phyloP scores from a whole-genome alignment of 2,113 vertebrate genomes.

The Marmota flaviventris region DNA sequence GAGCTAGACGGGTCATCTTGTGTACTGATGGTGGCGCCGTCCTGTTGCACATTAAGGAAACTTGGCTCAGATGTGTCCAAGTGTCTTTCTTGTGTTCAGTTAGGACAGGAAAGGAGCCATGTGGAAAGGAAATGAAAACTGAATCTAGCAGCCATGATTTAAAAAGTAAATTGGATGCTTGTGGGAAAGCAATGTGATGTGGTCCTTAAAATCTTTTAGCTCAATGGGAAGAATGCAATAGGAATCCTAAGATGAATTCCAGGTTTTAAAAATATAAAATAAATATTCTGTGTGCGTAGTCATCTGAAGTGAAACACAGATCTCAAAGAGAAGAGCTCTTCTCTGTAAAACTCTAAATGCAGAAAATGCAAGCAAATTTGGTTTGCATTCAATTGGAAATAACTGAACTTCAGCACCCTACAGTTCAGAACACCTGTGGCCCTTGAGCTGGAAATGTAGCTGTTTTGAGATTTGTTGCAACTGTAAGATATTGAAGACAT shows the following conservation, averaged over 20 bases:
- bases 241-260: slow-evolving; percentile 53
- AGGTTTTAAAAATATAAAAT: background rate
- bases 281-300: slow-evolving; percentile 40
- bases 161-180: slow-evolving; percentile 71
- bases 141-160: slow-evolving; percentile 38
- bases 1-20: background rate
- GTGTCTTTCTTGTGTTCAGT: background rate
- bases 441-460: background rate
- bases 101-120: slow-evolving; percentile 52
- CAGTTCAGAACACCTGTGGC: fast-evolving
- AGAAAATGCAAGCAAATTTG: slow-evolving; percentile 47
- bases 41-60: slow-evolving; percentile 8
- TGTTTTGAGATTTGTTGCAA: background rate
- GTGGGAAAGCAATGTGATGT: background rate
- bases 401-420: background rate
- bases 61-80: background rate
- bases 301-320: slow-evolving; percentile 15
- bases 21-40: background rate
- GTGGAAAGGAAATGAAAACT: slow-evolving; percentile 70
- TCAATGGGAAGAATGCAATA: background rate
- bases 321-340: background rate
- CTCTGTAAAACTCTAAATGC: slow-evolving; percentile 13
- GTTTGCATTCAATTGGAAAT: slow-evolving; percentile 54
- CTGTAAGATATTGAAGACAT: background rate
- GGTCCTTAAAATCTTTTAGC: slow-evolving; percentile 32